Conservation (phyloP, 2,797 vertebrate species). For the Prionace glauca region DNA sequence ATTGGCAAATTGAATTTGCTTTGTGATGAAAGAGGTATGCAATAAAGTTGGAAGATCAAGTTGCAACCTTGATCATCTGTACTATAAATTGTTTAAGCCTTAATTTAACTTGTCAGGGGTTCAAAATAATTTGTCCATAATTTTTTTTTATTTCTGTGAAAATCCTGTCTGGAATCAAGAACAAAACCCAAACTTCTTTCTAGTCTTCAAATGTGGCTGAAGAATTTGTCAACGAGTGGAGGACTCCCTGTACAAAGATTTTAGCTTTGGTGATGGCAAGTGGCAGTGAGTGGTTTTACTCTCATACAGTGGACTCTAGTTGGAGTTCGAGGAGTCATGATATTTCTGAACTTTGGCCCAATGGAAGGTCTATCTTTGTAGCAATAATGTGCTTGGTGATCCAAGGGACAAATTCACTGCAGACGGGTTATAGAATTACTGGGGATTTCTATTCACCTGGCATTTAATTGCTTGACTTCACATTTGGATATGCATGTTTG, state of each 20-base stretch:
- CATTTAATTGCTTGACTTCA: background rate
- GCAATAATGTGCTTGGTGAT: background rate
- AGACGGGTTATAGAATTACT: background rate
- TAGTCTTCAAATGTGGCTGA: background rate
- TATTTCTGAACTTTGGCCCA: background rate
- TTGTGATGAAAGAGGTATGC: background rate
- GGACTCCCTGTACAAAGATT: background rate
- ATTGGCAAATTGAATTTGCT: too few species aligned
- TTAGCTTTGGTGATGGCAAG: background rate
- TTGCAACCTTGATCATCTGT: background rate
- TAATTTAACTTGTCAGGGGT: background rate
- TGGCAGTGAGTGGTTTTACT: too few species aligned
- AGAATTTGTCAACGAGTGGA: background rate
- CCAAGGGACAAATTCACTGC: background rate
- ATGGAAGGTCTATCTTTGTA: background rate
- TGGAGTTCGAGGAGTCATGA: background rate
- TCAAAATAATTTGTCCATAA: background rate
- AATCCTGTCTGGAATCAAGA: background rate
- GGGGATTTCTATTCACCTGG: background rate
- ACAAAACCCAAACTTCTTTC: background rate
- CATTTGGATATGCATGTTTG: background rate
- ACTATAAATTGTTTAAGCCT: background rate
- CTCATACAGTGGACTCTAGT: background rate
- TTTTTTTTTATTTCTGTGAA: background rate
- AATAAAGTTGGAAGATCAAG: background rate